Percentiles rank a stretch among this genome's conserved stretches.
Conservation (phyloP, 2,888 invertebrate genomes). For the Pristionchus maxplancki region DNA sequence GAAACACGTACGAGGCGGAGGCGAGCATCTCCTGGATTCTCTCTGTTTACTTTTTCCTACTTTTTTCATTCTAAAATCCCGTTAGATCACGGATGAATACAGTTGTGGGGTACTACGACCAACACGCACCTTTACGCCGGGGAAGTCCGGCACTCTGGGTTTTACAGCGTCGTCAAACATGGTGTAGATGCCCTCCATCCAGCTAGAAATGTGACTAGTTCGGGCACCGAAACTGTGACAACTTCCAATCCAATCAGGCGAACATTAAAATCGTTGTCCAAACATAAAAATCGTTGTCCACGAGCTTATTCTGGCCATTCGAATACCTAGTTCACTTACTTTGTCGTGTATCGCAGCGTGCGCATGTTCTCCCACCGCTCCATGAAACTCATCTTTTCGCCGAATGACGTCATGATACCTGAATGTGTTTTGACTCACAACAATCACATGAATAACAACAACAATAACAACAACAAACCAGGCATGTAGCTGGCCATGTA, state of each 20-base stretch:
- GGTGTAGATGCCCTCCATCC: neutral
- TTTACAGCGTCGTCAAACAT: neutral
- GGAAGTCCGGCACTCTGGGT: neutral
- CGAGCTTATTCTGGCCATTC: too few species aligned
- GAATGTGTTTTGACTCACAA: neutral
- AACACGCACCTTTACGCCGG: neutral
- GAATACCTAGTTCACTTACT: too few species aligned
- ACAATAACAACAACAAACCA: neutral
- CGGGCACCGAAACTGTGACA: too few species aligned
- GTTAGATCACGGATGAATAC: neutral
- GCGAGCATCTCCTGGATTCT: neutral
- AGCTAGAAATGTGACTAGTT: neutral
- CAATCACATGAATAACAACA: neutral
- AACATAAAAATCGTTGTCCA: too few species aligned
- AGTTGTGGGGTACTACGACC: neutral
- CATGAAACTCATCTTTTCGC: constrained; percentile 13
- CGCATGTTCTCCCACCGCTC: constrained; percentile 12
- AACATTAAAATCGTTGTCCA: too few species aligned
- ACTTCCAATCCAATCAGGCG: too few species aligned
- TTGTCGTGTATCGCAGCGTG: neutral
- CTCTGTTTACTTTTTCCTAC: too few species aligned
- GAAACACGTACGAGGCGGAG: constrained; percentile 18
- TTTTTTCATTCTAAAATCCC: too few species aligned
- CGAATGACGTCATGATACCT: constrained; percentile 9
- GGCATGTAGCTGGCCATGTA: constrained; percentile 34